Evolutionary conservation across 2,888 invertebrate species (phyloP).

Genomic region (Argyresthia goedartella): DNA sequence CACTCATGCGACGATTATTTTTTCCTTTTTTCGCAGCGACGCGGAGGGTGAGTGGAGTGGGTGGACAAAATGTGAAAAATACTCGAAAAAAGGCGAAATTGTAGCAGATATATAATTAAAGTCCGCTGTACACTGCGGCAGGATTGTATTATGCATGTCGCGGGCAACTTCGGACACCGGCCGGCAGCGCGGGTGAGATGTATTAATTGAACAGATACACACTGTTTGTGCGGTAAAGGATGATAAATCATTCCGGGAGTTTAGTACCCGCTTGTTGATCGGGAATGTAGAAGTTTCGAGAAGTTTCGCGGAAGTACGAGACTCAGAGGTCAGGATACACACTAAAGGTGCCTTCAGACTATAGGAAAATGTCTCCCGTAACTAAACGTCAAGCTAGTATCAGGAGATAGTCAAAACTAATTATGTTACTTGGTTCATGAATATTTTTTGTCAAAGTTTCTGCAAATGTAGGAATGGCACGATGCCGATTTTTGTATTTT

Average conservation of each 20-base stretch:
- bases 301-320: not conserved
- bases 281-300: not conserved
- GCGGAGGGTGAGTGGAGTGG: conserved; percentile 34
- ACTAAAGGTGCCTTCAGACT: too few species aligned
- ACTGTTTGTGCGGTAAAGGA: conserved; percentile 10
- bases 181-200: conserved; percentile 27
- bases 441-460: too few species aligned
- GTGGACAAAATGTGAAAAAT: conserved; percentile 69
- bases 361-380: too few species aligned
- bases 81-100: conserved; percentile 72
- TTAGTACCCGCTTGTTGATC: conserved; percentile 13
- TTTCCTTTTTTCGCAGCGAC: conserved; percentile 54
- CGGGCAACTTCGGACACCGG: conserved; percentile 11
- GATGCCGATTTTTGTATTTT: too few species aligned
- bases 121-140: conserved; percentile 59
- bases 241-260: conserved; percentile 22
- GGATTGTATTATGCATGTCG: conserved; percentile 66
- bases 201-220: conserved; percentile 35
- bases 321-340: too few species aligned
- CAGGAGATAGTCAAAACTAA: too few species aligned
- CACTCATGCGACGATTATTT: conserved; percentile 30
- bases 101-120: conserved; percentile 72
- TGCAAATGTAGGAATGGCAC: too few species aligned
- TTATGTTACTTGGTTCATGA: too few species aligned
- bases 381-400: too few species aligned